Evolutionary conservation across 2,888 invertebrate genomes (phyloP), one percentile per base, ranked within the genome.

Genomic region (Papilio elwesi): DNA sequence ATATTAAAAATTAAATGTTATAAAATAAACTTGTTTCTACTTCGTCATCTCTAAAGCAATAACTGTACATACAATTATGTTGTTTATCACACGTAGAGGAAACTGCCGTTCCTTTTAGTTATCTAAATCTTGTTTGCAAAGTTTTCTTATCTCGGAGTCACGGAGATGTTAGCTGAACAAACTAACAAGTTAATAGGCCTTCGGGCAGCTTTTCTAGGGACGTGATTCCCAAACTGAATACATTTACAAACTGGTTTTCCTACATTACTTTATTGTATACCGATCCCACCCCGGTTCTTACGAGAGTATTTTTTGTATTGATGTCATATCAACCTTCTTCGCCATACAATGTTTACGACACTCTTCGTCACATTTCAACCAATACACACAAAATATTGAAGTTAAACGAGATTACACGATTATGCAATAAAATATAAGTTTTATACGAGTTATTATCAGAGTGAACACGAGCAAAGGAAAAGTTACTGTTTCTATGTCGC

Each of bases 131-230:
- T 63, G 63, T 63, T 70, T 63, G 10, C 26, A 62, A 70, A 70
- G 69, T 52, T 70, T 70, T 52, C 63, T 70, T 63, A 70, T 70
- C 63, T 69, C 59, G 52, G 11, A 53, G 52, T 70, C 63, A 59
- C 48, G 43, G 11, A 47, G 52, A 70, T 70, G 63, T 70, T 70
- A 62, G 59, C 38, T 43, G 63, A 70, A 70, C 47, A 70, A 69
- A 62, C 69, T 49, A 62, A 69, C 62, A 62, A 69, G 51, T 38
- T 62, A 51, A 51, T 36, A 62, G 49, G 59, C 62, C 59, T 51
- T 38, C 49, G 13, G 49, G 69, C 62, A 51, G 38, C 15, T 69
- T 68, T 16, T 15, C n/a, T 12, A 52, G 16, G 67, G 16, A 53
- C 67, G 67, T 67, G 53, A 59, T 59, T 59, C 13, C 36, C 59